phyloP scores from a whole-genome alignment of 1,140 invertebrate species.

The Ceratina calcarata region DNA sequence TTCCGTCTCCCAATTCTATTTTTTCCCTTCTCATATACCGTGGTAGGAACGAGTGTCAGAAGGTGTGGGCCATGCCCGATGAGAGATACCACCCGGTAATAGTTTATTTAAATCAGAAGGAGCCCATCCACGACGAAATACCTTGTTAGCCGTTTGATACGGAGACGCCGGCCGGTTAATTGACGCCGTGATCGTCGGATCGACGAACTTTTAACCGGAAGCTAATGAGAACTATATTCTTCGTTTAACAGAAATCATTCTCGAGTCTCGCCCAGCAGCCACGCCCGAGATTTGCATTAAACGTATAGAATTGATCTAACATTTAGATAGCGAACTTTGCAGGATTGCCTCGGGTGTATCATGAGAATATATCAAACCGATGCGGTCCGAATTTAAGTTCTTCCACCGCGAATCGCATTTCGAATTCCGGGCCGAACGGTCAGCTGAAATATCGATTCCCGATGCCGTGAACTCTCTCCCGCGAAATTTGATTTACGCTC shows the following conservation, averaged over 20 bases:
- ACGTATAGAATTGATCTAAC: not conserved
- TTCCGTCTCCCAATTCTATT: not conserved
- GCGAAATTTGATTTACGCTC: constrained; percentile 61
- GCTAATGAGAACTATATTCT: no score
- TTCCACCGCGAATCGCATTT: not conserved
- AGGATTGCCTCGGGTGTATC: not conserved
- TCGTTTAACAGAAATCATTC: no score
- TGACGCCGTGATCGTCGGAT: constrained; percentile 57
- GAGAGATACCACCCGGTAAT: constrained; percentile 71
- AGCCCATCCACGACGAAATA: constrained; percentile 56
- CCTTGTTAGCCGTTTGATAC: constrained; percentile 67
- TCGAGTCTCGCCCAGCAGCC: no score
- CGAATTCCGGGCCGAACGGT: not conserved
- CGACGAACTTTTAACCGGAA: constrained; percentile 22
- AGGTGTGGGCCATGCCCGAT: constrained; percentile 64
- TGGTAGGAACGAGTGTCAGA: constrained; percentile 61
- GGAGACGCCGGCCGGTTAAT: constrained; percentile 63
- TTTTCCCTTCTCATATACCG: not conserved
- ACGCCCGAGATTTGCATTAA: not conserved
- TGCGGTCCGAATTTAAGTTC: not conserved
- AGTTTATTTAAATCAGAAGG: constrained; percentile 70
- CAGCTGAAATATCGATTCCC: constrained; percentile 19
- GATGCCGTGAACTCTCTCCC: constrained; percentile 1
- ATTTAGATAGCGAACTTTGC: not conserved
- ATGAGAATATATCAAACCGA: not conserved